Percentiles rank a stretch among this genome's conserved stretches.
Evolutionary conservation across 2,797 vertebrate genomes (phyloP).

Genomic region (Bradypodion ventrale): DNA sequence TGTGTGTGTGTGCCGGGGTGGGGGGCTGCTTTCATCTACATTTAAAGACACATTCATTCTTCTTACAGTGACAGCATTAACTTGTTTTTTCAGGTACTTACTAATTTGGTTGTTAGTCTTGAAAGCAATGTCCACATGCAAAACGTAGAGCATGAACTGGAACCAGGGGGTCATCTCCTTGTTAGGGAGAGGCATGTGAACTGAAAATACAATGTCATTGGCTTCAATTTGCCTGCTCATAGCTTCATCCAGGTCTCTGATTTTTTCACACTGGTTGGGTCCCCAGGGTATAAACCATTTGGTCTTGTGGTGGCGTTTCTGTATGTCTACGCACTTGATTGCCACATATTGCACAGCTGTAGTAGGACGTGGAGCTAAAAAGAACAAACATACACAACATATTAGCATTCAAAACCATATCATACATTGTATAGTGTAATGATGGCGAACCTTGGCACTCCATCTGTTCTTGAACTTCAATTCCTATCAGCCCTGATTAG

Average conservation of each 20-base stretch:
- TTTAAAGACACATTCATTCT: background rate
- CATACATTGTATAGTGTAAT: background rate
- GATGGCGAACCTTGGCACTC: too few relatives aligned
- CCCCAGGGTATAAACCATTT: constrained; percentile 97
- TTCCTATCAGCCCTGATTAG: too few relatives aligned
- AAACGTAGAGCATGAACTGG: constrained; percentile 95
- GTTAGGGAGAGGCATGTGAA: constrained; percentile 86
- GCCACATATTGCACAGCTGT: constrained; percentile 82
- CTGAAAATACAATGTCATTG: constrained; percentile 93
- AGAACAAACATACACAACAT: background rate
- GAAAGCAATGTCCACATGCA: constrained; percentile 94
- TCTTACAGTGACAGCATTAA: background rate
- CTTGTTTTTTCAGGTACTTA: constrained; percentile 63
- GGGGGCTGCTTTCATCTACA: background rate
- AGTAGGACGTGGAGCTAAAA: constrained; percentile 91
- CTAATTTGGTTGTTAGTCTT: constrained; percentile 92
- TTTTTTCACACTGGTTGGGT: constrained; percentile 85
- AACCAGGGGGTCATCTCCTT: constrained; percentile 99
- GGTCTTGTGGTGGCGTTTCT: constrained; percentile 79
- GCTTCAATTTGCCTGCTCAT: constrained; percentile 88
- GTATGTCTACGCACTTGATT: constrained; percentile 88
- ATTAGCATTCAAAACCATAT: background rate
- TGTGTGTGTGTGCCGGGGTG: too few relatives aligned
- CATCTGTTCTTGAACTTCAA: too few relatives aligned
- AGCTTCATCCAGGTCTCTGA: constrained; percentile 88